These are phyloP conservation scores for Burhinus bistriatus DNA, from an alignment of 2,113 vertebrate species.

Conservation along the genomic window DNA sequence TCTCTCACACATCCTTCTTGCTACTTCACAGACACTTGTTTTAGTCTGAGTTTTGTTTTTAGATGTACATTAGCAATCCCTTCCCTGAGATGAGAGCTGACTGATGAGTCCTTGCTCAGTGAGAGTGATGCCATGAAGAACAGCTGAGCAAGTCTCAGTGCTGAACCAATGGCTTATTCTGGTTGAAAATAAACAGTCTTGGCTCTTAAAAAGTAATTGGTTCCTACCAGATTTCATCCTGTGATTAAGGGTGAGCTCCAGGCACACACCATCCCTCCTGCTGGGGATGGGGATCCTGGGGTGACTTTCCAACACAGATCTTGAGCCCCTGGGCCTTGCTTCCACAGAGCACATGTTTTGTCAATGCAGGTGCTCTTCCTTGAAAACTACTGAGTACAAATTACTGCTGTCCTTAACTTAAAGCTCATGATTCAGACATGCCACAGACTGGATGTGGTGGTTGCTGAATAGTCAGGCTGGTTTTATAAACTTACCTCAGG, in stretches of 20 bases:
- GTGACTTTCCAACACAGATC: neutral
- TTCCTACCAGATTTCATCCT: neutral
- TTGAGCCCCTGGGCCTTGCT: neutral
- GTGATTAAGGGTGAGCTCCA: neutral
- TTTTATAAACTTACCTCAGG: neutral
- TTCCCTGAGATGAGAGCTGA: neutral
- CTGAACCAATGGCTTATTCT: neutral
- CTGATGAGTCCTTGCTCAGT: fast-evolving
- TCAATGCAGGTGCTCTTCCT: neutral
- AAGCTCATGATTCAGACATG: neutral
- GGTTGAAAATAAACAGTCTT: neutral
- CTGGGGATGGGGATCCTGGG: neutral
- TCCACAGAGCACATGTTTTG: neutral
- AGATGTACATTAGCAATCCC: neutral
- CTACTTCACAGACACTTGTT: neutral
- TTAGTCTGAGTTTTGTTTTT: neutral
- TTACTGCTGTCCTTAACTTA: neutral
- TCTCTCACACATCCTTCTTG: neutral
- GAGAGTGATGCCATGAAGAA: neutral
- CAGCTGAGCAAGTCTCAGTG: neutral
- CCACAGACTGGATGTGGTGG: neutral
- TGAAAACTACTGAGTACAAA: neutral
- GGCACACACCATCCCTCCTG: neutral
- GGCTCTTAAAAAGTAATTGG: neutral
- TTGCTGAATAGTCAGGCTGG: neutral